Conservation (phyloP, 1,140 invertebrate genomes). For the Caenorhabditis briggsae region DNA sequence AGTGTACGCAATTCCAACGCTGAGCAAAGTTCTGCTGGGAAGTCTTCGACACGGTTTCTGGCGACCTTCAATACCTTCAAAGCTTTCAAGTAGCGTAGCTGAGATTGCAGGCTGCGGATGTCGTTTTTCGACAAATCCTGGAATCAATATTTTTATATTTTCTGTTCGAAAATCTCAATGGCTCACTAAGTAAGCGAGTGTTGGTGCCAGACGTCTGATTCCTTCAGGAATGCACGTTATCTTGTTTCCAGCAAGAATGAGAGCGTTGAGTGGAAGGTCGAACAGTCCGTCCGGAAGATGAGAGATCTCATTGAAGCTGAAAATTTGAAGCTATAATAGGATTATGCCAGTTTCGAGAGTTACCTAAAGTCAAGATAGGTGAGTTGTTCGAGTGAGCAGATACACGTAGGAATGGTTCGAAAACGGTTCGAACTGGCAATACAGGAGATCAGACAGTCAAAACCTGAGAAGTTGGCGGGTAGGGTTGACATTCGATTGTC, state of each 20-base stretch:
- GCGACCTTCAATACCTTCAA: constrained; percentile 18
- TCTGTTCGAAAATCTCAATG: no score
- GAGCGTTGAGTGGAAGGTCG: constrained; percentile 41
- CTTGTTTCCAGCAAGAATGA: constrained; percentile 41
- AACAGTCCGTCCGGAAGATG: constrained; percentile 40
- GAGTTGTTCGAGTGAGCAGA: constrained; percentile 46
- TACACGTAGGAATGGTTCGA: constrained; percentile 53
- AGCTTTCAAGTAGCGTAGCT: not conserved
- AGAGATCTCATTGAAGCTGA: constrained; percentile 47
- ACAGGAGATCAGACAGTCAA: constrained; percentile 48
- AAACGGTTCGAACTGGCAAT: constrained; percentile 55
- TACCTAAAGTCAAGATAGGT: constrained; percentile 49
- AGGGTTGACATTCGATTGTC: constrained; percentile 40
- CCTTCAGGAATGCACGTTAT: constrained; percentile 43
- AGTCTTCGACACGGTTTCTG: constrained; percentile 8
- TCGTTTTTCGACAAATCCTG: constrained; percentile 37
- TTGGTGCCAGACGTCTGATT: constrained; percentile 30
- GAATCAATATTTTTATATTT: not conserved
- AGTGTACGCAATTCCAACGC: constrained; percentile 10
- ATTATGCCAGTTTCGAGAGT: no score
- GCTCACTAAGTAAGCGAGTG: constrained; percentile 17
- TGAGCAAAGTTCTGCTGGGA: constrained; percentile 27
- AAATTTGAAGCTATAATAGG: not conserved
- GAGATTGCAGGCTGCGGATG: not conserved
- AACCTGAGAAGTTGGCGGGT: constrained; percentile 29